Base-by-base conservation (phyloP, 2,797 vertebrate species). In the Myiotriccus ornatus region DNA sequence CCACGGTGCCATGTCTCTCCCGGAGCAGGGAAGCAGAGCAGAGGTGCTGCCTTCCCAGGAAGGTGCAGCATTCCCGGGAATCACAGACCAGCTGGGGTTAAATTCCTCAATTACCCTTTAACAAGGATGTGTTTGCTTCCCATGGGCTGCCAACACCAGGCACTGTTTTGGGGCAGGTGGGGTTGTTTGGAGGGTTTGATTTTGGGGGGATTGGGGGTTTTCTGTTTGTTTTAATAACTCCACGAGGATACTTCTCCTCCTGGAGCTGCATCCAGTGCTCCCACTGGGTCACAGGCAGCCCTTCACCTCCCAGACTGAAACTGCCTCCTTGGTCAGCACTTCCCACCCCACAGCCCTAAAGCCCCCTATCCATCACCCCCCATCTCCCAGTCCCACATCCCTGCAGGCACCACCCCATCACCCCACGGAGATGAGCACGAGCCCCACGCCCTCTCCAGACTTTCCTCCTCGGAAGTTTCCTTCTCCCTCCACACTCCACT, bases 121-220 rank as follows among this genome's bases (percentile, higher is more conserved):
- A 18, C 30, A 3, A 15, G 49, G 73, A 84, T 2, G 17, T 1
- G 30, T 9, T 22, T 4, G 5, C 12, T 5, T 24, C 65, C 49
- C 49, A 5, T 0, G 20, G 52, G 46, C 41, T 14, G 32, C 20
- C 39, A 71, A 3, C 46, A 9, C 24, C 7, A 17, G 28, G 24
- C 13, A 4, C 12, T 8, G 34, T 1, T 23, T 4, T 9, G 24
- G 69, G 63, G 56, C 15, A 44, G 15, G 2, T 3, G 37, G 24
- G 41, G n/a, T 6, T 18, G 22, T 5, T 18, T 14, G 18, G 27
- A 62, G 59, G 59, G 37, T 62, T 41, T 30, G 37, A 21, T 41
- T 41, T 60, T 13, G 53, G 11, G 43, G 35, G 6, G 5, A 19
- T 23, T 1, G 6, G 43, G 28, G 12, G 0, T 3, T 7, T 35